Evolutionary conservation across 2,113 vertebrate species (phyloP), one percentile per base, ranked within the genome.

Genomic region (Talpa occidentalis): DNA sequence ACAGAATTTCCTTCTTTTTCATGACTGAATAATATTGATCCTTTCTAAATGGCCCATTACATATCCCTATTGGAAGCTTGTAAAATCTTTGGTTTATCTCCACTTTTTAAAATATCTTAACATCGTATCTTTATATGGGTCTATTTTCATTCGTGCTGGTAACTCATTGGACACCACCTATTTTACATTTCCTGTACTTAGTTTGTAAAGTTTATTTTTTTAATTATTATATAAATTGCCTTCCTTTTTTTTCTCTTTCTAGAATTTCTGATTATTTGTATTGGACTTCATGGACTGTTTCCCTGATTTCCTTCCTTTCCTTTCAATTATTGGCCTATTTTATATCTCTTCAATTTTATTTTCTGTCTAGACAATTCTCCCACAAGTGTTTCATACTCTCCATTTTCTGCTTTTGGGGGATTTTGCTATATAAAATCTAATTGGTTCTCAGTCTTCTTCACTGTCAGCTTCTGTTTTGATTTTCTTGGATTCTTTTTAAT

Each of bases 181-280:
- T 76, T 85, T 78, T 54, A 28, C 9, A 67, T 73, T 73, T 44
- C 35, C 52, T 86, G 32, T 72, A 19, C 22, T 86, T 81, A 49
- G 16, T 62, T 66, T 83, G 47, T 5, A 10, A 72, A 26, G n/a
- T 82, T 90, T 81, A 10, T 54, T 94, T 90, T 66, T 90, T 92
- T 70, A 11, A 42, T n/a, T 81, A 44, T 44, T 44, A 35, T 35
- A 30, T 62, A 70, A 44, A 26, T 91, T 88, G 91, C 64, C 32
- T 92, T 89, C 42, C 30, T 54, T 2, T 88, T 44, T 47, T 87
- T 49, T 85, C 30, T 85, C 28, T 87, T 52, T 37, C 49, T 74
- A 24, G 59, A 80, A 37, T 30, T 84, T 54, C 42, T 85, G 14
- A 14, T 82, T 88, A 80, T 66, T 70, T 90, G 52, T 82, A 37